Conservation (phyloP, 2,113 vertebrate genomes). For the Trogon melanurus region DNA sequence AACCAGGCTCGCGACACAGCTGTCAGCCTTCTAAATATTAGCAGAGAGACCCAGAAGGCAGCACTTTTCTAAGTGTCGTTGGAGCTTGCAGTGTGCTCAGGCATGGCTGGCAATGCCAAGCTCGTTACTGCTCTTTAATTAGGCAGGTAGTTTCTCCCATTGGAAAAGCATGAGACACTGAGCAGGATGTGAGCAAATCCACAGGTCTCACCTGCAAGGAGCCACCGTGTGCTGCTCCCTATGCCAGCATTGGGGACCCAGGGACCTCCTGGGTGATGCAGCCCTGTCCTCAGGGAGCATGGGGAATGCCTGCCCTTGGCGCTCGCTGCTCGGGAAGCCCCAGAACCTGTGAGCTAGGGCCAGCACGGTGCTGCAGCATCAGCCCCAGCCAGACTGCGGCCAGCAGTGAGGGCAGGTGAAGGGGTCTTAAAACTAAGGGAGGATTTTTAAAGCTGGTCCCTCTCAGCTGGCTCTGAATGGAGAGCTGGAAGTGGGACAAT, state of each 20-base stretch:
- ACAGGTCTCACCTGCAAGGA: neutral
- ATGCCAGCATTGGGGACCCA: neutral
- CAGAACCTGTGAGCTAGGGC: fast-evolving
- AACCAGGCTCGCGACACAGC: neutral
- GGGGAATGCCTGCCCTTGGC: neutral
- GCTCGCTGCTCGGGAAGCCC: neutral
- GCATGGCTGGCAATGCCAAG: neutral
- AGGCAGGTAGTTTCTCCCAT: slow-evolving; percentile 27
- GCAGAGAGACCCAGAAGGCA: slow-evolving; percentile 8
- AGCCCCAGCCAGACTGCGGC: neutral
- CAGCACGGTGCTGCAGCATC: neutral
- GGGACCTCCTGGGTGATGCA: neutral
- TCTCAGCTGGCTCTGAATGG: neutral
- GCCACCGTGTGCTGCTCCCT: neutral
- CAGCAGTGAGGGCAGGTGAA: neutral
- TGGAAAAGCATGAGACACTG: neutral
- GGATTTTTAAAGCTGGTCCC: neutral
- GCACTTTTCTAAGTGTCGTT: neutral
- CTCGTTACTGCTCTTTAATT: slow-evolving; percentile 14
- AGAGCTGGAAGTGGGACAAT: neutral
- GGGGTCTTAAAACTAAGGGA: neutral
- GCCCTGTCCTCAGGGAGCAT: neutral
- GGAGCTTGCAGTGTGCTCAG: neutral
- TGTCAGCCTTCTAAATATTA: slow-evolving; percentile 27
- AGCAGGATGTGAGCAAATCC: neutral